Base-by-base conservation (phyloP, 1,140 invertebrate genomes). In the Orius laevigatus region DNA sequence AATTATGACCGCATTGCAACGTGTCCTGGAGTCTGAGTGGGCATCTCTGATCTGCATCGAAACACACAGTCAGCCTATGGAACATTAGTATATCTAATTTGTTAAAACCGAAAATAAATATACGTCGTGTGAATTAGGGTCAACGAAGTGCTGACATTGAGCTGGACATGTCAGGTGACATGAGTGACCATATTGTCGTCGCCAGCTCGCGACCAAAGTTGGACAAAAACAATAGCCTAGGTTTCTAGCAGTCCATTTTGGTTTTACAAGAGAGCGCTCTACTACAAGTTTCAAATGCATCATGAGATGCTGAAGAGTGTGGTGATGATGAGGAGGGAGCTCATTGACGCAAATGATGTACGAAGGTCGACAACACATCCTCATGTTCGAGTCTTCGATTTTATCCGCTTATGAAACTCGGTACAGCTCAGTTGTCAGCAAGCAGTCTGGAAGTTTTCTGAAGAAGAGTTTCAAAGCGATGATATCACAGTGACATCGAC, bases 151-250 rank as follows among this genome's bases (percentile, higher is more conserved):
- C 87, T 79, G 79, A 65, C 90, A 96, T 64, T 96, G 91, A 66
- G 72, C 69, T 93, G 87, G 85, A 88, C 90, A 96, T 97, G 64
- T 96, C 91, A 81, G 47, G 83, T 90, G 48, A 96, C 76, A 96
- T 87, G 2, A 81, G 83, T 86, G 46, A 87, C 77, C 76, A 95
- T 89, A 60, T 85, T 89, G 59, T 94, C 87, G 60, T 94, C 88
- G 47, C 79, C 81, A 15, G 80, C 79, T 36, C 86, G 71, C 18
- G 32, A 97, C 81, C 39, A 96, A 70, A 11, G 91, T 95, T 1
- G 92, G 92, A 0, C 92, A 91, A 67, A 97, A 95, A 49, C 96
- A 87, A 48, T 96, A 95, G 40, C 91, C 90, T 58, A 94, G 69
- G 63, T 96, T 96, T 56, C 86, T 77, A 9, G 88, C 79, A 63